Percentiles rank a stretch among this genome's conserved stretches.
Evolutionary conservation across 2,113 vertebrate species (phyloP).

Genomic region (Halcyon malimbica): DNA sequence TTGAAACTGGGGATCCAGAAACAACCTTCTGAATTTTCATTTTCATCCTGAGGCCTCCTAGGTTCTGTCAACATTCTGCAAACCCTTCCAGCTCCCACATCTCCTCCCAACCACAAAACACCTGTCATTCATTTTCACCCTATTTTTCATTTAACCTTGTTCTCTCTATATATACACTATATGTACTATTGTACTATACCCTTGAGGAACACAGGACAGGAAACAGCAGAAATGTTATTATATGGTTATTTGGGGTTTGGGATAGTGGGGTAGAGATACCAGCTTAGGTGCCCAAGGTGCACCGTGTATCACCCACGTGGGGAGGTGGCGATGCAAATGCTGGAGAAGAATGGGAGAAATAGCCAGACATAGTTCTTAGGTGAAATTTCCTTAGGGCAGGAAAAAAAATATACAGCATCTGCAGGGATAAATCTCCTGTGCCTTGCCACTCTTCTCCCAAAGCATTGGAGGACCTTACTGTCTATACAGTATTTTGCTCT

Average conservation of each 20-base stretch:
- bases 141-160: neutral
- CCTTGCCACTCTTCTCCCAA: neutral
- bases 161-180: neutral
- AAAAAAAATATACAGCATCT: neutral
- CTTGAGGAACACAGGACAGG: neutral
- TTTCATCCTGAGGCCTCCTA: neutral
- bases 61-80: neutral
- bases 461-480: neutral
- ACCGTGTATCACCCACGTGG: fast-evolving
- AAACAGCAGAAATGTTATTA: neutral
- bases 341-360: neutral
- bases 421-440: neutral
- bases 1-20: neutral
- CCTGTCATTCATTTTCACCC: neutral
- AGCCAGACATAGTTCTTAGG: neutral
- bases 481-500: neutral
- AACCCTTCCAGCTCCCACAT: neutral
- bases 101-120: neutral
- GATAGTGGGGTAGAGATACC: neutral
- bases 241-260: neutral
- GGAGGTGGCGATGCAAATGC: neutral
- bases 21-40: neutral
- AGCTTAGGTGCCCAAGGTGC: neutral
- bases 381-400: neutral
- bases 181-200: too few species aligned